Percentiles rank a stretch among this genome's conserved stretches.
phyloP scores from a whole-genome alignment of 1,140 invertebrate species.

The Polyergus mexicanus region DNA sequence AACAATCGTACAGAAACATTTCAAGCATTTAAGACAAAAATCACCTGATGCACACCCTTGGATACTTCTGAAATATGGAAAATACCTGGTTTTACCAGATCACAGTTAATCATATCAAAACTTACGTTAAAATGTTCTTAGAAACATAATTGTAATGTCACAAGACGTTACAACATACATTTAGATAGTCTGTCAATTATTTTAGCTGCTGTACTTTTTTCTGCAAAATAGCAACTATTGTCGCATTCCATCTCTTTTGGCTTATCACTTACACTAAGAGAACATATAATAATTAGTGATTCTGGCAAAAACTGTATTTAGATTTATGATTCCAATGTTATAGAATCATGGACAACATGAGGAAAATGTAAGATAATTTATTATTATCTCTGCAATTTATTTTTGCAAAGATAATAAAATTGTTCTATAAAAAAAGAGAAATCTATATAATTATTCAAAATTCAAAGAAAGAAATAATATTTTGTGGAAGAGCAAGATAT shows the following conservation, averaged over 20 bases:
- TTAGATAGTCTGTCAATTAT: constrained; percentile 44
- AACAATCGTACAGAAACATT: constrained; percentile 64
- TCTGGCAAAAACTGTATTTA: constrained; percentile 57
- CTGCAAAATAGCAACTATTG: constrained; percentile 55
- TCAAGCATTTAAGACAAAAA: constrained; percentile 75
- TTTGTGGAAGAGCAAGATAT: constrained; percentile 57
- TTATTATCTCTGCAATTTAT: constrained; percentile 48
- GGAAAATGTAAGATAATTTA: constrained; percentile 57
- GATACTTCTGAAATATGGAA: constrained; percentile 81
- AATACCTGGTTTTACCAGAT: constrained; percentile 67
- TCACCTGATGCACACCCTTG: constrained; percentile 76
- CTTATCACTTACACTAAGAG: constrained; percentile 40
- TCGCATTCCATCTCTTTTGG: constrained; percentile 53
- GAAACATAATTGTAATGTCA: constrained; percentile 48
- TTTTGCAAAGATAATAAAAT: constrained; percentile 58
- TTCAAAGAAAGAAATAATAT: constrained; percentile 49
- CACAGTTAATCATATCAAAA: constrained; percentile 68
- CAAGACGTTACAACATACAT: constrained; percentile 59
- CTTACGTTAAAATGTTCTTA: constrained; percentile 62
- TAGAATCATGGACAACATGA: constrained; percentile 41
- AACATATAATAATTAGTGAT: constrained; percentile 56
- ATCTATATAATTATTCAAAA: constrained; percentile 28
- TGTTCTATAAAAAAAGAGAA: neutral
- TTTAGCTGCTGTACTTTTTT: constrained; percentile 37
- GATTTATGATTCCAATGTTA: constrained; percentile 28